Evolutionary conservation across 35 echinoderm and acorn worm genomes (phyloP).

Genomic region (Apostichopus japonicus): DNA sequence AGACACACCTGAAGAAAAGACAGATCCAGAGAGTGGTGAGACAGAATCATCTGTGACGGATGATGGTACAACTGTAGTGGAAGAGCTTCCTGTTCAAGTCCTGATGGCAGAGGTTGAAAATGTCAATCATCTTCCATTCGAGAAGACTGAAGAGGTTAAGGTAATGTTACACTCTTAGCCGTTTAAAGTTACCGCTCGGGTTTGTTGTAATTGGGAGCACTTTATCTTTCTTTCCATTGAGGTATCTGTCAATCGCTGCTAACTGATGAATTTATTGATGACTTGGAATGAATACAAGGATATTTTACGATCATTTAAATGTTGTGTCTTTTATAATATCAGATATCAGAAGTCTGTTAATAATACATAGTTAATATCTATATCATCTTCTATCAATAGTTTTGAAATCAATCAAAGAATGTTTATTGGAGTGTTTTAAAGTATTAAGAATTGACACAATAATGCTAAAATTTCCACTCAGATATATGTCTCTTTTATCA

Average conservation of each 20-base stretch:
- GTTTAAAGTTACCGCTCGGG: background rate
- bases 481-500: no score
- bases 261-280: background rate
- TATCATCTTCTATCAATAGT: no score
- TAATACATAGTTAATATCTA: no score
- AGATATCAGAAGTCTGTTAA: no score
- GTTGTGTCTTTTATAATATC: no score
- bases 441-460: no score
- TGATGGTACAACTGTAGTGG: slow-evolving; percentile 12
- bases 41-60: background rate
- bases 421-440: no score
- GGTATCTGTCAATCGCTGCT: background rate
- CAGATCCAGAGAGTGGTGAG: slow-evolving; percentile 50
- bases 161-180: slow-evolving; percentile 8
- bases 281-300: no score
- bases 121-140: slow-evolving; percentile 75
- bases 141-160: slow-evolving; percentile 92
- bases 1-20: background rate
- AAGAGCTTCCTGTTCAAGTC: slow-evolving; percentile 43
- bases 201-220: background rate
- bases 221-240: background rate
- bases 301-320: no score
- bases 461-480: no score
- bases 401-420: no score
- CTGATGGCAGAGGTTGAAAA: slow-evolving; percentile 95